Evolutionary conservation across 2,888 invertebrate genomes (phyloP).

Genomic region (Drosophila mimica): DNA sequence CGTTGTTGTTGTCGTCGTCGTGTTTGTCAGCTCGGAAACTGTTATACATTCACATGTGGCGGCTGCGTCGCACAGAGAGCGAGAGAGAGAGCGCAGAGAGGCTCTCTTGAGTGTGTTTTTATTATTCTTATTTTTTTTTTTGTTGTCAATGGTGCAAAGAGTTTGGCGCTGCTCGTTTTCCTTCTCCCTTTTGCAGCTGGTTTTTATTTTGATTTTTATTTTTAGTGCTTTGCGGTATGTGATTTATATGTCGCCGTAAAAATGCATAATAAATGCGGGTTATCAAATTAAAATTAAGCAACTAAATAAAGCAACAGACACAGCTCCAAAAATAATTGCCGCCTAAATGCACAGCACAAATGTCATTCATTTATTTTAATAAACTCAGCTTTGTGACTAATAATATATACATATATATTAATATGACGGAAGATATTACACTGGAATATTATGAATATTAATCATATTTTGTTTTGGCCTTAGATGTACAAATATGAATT

Average conservation of each 20-base stretch:
- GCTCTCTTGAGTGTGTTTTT: neutral
- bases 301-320: constrained; percentile 18
- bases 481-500: neutral
- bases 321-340: constrained; percentile 7
- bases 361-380: constrained; percentile 9
- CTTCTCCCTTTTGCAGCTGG: constrained; percentile 42
- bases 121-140: neutral
- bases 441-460: neutral
- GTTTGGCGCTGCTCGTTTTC: constrained; percentile 32
- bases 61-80: constrained; percentile 17
- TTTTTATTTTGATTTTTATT: constrained; percentile 43
- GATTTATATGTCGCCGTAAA: constrained; percentile 58
- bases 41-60: constrained; percentile 50
- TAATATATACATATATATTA: neutral
- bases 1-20: constrained; percentile 28
- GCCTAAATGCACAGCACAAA: constrained; percentile 13
- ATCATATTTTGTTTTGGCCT: neutral
- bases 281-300: constrained; percentile 57
- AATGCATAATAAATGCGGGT: constrained; percentile 55
- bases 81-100: constrained; percentile 14
- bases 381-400: neutral
- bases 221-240: constrained; percentile 57
- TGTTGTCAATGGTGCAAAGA: constrained; percentile 8
- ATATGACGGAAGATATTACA: neutral
- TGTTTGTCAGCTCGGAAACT: constrained; percentile 37